Percentiles rank a stretch among this genome's conserved stretches.
Evolutionary conservation across 1,140 invertebrate genomes (phyloP).

Genomic region (Achroia grisella): DNA sequence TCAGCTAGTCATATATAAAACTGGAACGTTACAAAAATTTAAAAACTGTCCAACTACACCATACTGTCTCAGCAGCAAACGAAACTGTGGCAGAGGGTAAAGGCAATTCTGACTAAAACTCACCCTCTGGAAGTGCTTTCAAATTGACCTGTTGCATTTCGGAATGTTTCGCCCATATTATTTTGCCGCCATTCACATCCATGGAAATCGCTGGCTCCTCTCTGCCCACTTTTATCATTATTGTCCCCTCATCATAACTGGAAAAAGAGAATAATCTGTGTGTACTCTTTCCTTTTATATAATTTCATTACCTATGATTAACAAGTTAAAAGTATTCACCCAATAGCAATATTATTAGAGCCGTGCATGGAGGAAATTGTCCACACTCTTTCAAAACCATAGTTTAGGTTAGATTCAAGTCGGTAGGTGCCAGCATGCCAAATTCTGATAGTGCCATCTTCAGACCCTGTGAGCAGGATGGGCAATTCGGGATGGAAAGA

Average conservation of each 20-base stretch:
- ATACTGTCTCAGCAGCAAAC: too few relatives aligned
- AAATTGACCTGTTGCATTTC: slow-evolving; percentile 99
- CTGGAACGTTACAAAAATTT: too few relatives aligned
- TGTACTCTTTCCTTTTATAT: not conserved
- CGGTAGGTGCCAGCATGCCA: slow-evolving; percentile 99
- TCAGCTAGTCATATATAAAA: too few relatives aligned
- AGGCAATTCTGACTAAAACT: slow-evolving; percentile 8
- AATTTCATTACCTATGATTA: too few relatives aligned
- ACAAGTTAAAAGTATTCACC: slow-evolving; percentile 68
- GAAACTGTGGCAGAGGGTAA: too few relatives aligned
- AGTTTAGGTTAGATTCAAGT: slow-evolving; percentile 97
- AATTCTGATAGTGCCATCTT: slow-evolving; percentile 96
- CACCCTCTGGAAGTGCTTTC: slow-evolving; percentile 85
- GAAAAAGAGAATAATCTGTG: slow-evolving; percentile 8
- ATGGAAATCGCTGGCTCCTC: slow-evolving; percentile 99
- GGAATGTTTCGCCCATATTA: slow-evolving; percentile 98
- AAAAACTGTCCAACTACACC: too few relatives aligned
- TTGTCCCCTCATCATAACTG: slow-evolving; percentile 97
- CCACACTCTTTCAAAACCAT: slow-evolving; percentile 99
- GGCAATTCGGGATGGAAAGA: slow-evolving; percentile 98
- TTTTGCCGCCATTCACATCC: slow-evolving; percentile 98
- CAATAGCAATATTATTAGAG: slow-evolving; percentile 97
- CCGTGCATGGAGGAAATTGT: slow-evolving; percentile 96
- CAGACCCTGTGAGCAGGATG: slow-evolving; percentile 97
- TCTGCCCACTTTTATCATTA: slow-evolving; percentile 97